Base-by-base conservation (phyloP, 2,113 vertebrate genomes). In the Hassar affinis region DNA sequence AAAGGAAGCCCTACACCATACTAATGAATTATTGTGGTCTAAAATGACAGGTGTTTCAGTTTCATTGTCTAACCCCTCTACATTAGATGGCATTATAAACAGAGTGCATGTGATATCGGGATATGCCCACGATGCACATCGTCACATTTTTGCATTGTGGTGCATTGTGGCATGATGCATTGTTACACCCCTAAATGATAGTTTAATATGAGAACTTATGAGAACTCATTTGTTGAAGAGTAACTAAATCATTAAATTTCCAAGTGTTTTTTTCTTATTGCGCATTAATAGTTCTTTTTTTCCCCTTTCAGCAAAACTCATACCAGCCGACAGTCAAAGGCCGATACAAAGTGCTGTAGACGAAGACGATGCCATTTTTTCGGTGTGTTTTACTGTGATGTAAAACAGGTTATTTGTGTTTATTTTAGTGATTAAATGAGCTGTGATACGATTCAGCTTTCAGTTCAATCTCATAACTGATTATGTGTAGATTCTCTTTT, bases 241-340 rank as follows among this genome's bases (percentile, higher is more conserved):
- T 71, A n/a, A 22, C 22, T 71, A 71, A 47, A 49, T 17, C 11
- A 49, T 47, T 27, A 17, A 42, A 27, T 17, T 42, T 15, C 8
- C 42, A 68, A 68, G n/a, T n/a, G 0, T 47, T 20, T 2, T 51
- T 74, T 5, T 4, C 22, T 74, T 2, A 49, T 74, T 56, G 51
- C 10, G 0, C 5, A 38, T 77, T 56, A 54, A 76, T 81, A 11
- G 57, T 86, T 85, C 76, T 61, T 89, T 85, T 90, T 81, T 89
- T 86, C n/a, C 57, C 87, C 22, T 93, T 93, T 6, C 88, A 99
- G 98, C 98, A 99, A 99, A 99, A 99, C 91, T 99, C 98, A 22
- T 99, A 99, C 94, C 98, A 99, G 92, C 98, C 98, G 22, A 98
- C 97, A 80, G 98, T 96, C 94, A 99, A 99, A 95, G 96, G 97